These are phyloP conservation scores for Nannobrachium achirus DNA, from an alignment of 2,113 vertebrate genomes.

Conservation along the genomic window DNA sequence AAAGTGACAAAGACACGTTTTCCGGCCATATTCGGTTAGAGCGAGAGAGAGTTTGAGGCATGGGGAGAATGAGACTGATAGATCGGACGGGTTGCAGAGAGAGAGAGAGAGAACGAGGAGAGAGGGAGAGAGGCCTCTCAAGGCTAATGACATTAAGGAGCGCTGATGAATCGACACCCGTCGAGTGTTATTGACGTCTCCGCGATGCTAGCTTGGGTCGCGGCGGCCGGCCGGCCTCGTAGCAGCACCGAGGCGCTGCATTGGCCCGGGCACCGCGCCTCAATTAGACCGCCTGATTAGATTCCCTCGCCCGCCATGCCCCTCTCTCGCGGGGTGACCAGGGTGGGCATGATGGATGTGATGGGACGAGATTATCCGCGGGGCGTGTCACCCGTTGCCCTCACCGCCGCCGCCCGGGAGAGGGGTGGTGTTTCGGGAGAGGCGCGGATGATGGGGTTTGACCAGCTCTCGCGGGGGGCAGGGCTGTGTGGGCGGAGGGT, in stretches of 20 bases:
- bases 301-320: conserved; percentile 78
- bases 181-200: conserved; percentile 79
- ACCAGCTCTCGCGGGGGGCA: conserved; percentile 45
- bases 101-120: neutral
- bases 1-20: conserved; percentile 35
- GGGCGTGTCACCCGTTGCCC: conserved; percentile 74
- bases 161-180: conserved; percentile 81
- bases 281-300: conserved; percentile 85
- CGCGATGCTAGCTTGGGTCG: conserved; percentile 50
- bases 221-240: conserved; percentile 63
- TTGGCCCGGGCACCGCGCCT: conserved; percentile 71
- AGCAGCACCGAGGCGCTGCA: conserved; percentile 67
- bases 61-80: conserved; percentile 58
- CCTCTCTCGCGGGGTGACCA: conserved; percentile 68
- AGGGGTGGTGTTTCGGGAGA: neutral
- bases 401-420: conserved; percentile 49
- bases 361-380: conserved; percentile 66
- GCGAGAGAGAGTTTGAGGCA: conserved; percentile 66
- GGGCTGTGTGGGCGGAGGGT: conserved; percentile 54
- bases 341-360: conserved; percentile 80
- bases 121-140: conserved; percentile 69
- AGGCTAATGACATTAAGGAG: conserved; percentile 84
- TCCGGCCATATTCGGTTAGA: too few species aligned
- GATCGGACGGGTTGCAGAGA: conserved; percentile 27
- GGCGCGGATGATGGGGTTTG: conserved; percentile 67